Base-by-base conservation (phyloP, 2,888 invertebrate species). In the Zygothrica quintamaculata region DNA sequence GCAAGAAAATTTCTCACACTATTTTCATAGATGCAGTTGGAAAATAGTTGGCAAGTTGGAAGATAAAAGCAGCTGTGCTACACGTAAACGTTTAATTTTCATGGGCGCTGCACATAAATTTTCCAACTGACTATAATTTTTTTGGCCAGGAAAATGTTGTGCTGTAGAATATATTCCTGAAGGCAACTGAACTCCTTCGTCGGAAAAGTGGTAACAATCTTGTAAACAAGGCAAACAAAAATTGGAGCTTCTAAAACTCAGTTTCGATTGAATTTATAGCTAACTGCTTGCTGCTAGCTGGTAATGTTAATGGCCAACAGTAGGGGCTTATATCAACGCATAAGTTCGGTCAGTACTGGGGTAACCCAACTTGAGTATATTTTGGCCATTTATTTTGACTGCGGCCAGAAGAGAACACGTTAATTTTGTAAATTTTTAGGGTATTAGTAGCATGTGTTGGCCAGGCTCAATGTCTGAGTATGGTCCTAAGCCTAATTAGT, bases 241-340 rank as follows among this genome's bases (percentile, higher is more conserved):
- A 65, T 81, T 84, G 64, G 85, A 55, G 75, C 62, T 74, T 12
- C n/a, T n/a, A 53, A 50, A 72, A 70, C 74, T 72, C 56, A 59
- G 69, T 69, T 84, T 71, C 67, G 64, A 77, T 73, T 65, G 67
- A 71, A 82, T 86, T 82, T 86, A 82, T 82, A 55, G 84, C 87
- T 86, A 55, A 81, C 86, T 48, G 31, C 56, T 57, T 56, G 36
- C 43, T 50, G 39, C 6, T 16, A 37, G 39, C 43, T 58, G 26
- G 26, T 34, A 31, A 37, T 16, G 50, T 50, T 39, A 33, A n/a
- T 33, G 11, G 33, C 33, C 7, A 6, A n/a, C n/a, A 12, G 12
- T 3, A 11, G 31, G 31, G 9, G 6, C 31, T 9, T 1, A n/a
- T 7, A 3, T 15, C 33, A 37, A 51, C 44, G 70, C 46, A 69